These are phyloP conservation scores for Coluber constrictor DNA, from an alignment of 2,797 vertebrate genomes.

Conservation along the genomic window DNA sequence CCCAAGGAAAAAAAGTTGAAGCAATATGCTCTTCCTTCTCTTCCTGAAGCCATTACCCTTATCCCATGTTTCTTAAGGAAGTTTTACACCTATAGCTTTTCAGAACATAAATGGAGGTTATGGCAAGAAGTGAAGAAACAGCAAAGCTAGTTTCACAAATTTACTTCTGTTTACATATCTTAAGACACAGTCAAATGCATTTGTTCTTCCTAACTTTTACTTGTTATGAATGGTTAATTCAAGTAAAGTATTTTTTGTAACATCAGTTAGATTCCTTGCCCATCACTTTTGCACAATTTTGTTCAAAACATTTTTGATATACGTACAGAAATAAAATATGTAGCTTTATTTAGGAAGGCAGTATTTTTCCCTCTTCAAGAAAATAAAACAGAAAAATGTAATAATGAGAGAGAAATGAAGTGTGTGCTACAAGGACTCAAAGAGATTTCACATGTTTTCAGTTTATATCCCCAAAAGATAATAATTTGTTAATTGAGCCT, in stretches of 20 bases:
- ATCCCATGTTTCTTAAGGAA: background rate
- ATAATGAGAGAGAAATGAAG: background rate
- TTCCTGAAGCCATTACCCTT: background rate
- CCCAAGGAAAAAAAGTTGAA: background rate
- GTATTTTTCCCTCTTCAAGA: no score
- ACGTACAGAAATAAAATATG: background rate
- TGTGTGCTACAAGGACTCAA: background rate
- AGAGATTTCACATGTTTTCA: background rate
- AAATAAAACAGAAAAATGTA: background rate
- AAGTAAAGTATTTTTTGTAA: background rate
- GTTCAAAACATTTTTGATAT: background rate
- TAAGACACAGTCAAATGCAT: background rate
- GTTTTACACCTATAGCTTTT: background rate
- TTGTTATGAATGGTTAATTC: background rate
- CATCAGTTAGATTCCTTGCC: background rate
- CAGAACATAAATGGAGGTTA: background rate
- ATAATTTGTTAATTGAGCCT: background rate
- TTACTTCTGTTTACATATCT: background rate
- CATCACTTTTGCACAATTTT: background rate
- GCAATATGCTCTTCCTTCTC: background rate
- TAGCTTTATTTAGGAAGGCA: background rate
- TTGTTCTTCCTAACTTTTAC: background rate
- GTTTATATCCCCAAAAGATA: background rate
- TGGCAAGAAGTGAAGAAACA: background rate
- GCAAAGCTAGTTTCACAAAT: background rate